Evolutionary conservation across 2,797 vertebrate species (phyloP).

Genomic region (Ceryle rudis): DNA sequence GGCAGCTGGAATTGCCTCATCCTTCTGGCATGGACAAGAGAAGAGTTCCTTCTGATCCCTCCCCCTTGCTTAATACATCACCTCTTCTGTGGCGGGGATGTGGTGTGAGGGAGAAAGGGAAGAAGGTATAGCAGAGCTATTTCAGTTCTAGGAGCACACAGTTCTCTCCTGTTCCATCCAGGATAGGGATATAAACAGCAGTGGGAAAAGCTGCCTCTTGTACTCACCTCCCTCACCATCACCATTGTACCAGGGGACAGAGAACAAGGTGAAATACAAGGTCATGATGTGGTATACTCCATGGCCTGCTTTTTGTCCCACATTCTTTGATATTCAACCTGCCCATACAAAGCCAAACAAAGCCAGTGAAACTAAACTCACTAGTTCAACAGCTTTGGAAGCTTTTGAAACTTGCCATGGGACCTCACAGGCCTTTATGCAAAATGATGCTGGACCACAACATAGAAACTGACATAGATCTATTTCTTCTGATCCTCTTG

Average conservation of each 20-base stretch:
- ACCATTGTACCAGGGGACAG: background rate
- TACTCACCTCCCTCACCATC: background rate
- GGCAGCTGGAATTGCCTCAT: constrained; percentile 60
- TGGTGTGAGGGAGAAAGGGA: constrained; percentile 52
- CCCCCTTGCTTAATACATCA: constrained; percentile 50
- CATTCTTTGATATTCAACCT: background rate
- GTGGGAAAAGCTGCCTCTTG: background rate
- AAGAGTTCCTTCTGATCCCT: constrained; percentile 35
- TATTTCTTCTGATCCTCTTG: background rate
- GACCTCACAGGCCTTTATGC: background rate
- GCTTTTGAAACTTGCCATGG: too few species aligned
- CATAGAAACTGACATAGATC: background rate
- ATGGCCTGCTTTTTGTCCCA: background rate
- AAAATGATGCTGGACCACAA: background rate
- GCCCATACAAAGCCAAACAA: background rate
- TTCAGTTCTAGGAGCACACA: constrained; percentile 19
- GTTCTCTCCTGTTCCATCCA: constrained; percentile 14
- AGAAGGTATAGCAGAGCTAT: constrained; percentile 54
- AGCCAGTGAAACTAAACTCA: background rate
- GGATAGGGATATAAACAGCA: background rate
- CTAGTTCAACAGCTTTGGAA: background rate
- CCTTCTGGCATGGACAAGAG: constrained; percentile 4
- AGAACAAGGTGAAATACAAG: constrained; percentile 9
- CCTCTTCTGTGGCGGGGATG: constrained; percentile 58
- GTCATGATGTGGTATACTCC: background rate